Base-by-base conservation (phyloP, 2,113 vertebrate genomes). In the Mixornis gularis region DNA sequence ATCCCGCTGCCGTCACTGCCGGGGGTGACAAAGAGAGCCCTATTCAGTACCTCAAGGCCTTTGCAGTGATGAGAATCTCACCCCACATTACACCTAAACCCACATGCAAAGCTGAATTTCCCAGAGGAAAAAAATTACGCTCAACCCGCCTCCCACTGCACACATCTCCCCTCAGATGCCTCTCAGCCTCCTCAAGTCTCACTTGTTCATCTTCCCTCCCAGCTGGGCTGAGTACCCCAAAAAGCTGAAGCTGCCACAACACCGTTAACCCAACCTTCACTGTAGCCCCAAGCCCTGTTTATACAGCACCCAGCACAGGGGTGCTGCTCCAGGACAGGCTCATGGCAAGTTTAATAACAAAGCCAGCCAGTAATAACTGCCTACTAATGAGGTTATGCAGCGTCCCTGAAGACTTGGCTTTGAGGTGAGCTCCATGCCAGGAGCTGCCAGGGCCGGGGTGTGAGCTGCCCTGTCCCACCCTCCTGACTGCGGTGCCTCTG, bases 91-190 rank as follows among this genome's bases (percentile, higher is more conserved):
- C 90, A 95, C 53, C 73, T 84, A 93, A 95, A 95, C 48, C 95
- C 92, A 93, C 82, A 94, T 84, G 92, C 93, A 95, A 90, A 95
- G 72, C 56, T 90, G 83, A 88, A 78, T 94, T 96, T 94, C 95
- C 90, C 88, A 95, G 79, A 87, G 92, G 90, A 83, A 92, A 90
- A n/a, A 62, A 73, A 51, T 8, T 21, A 76, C 25, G 73, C 25
- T 89, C 41, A 68, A 25, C 24, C 26, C 1, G 3, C n/a, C 20
- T 22, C 15, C 30, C 1, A 0, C 32, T 0, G 0, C 34, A 76
- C 27, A 51, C 34, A 15, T 19, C 36, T 43, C 41, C n/a, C 3
- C 36, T 24, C 1, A 0, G 34, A 73, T 86, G 49, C 83, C 69
- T 74, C 84, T 68, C 65, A 89, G 73, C 40, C 3, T 1, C 52